Evolutionary conservation across 2,888 invertebrate genomes (phyloP), one percentile per base, ranked within the genome.

Genomic region (Empis stercorea): DNA sequence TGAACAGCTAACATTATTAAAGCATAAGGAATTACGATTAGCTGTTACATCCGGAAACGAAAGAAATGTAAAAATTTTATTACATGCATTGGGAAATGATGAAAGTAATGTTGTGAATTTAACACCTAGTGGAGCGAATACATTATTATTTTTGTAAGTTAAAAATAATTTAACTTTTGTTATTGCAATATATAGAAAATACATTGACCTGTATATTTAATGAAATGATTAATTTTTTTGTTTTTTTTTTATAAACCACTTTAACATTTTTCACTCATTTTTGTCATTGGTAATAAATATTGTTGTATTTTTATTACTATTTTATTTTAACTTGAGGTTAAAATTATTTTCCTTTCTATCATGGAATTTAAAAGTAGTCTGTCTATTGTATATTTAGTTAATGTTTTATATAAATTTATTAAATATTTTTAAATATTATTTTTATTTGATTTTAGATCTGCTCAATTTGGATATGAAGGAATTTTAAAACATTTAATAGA

Each of bases 101-200:
- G 79, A 84, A 0, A 81, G 81, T 45, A 76, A 81, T 44, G 76
- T 93, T 46, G 78, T 89, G 54, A 94, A 94, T 65, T 78, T 88
- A 73, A 84, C 91, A 4, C 89, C 89, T 1, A 84, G 82, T 50
- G 93, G 92, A 1, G 86, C 87, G 16, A 89, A 87, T 60, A 91
- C 92, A 0, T 68, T 94, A 51, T 72, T 95, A 30, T 93, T 88
- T 63, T 78, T 82, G 89, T 89, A 63, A 78, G 81, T 74, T 30
- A 30, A 10, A 36, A 36, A 43, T n/a, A n/a, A n/a, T n/a, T n/a
- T n/a, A n/a, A n/a, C n/a, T n/a, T n/a, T n/a, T n/a, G n/a, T n/a
- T n/a, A n/a, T n/a, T n/a, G n/a, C n/a, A n/a, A n/a, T n/a, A n/a
- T n/a, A n/a, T n/a, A n/a, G n/a, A n/a, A n/a, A n/a, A n/a, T n/a